phyloP scores from a whole-genome alignment of 2,113 vertebrate species.

The Lepisosteus osseus region DNA sequence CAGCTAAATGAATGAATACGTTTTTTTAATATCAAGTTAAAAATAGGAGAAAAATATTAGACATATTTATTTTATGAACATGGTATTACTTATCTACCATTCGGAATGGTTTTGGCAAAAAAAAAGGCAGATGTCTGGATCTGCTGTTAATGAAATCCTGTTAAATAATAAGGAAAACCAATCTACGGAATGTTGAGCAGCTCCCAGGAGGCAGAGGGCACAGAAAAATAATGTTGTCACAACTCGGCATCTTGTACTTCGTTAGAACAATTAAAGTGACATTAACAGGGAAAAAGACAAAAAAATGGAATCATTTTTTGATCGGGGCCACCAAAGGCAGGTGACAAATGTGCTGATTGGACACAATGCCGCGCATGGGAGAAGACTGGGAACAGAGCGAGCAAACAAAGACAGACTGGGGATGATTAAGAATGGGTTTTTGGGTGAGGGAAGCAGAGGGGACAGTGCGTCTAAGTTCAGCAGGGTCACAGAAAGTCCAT shows the following conservation, averaged over 20 bases:
- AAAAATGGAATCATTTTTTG: conserved; percentile 10
- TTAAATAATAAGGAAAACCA: too few relatives aligned
- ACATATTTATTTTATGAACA: too few relatives aligned
- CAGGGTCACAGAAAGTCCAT: conserved; percentile 84
- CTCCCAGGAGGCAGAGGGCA: not conserved
- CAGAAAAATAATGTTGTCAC: not conserved
- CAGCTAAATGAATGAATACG: too few relatives aligned
- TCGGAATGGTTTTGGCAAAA: too few relatives aligned
- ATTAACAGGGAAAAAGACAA: conserved; percentile 1
- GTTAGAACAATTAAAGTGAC: not conserved
- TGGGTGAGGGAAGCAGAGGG: conserved; percentile 67
- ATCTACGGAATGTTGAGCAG: too few relatives aligned
- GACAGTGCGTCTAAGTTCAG: conserved; percentile 75
- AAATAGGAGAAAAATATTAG: too few relatives aligned
- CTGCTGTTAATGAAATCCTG: too few relatives aligned
- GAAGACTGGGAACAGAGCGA: conserved; percentile 62
- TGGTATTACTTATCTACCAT: too few relatives aligned
- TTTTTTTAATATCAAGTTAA: too few relatives aligned
- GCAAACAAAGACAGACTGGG: conserved; percentile 76
- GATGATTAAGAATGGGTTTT: conserved; percentile 75
- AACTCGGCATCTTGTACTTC: not conserved
- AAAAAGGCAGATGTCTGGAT: too few relatives aligned
- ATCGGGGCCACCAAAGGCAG: conserved; percentile 62
- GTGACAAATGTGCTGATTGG: conserved; percentile 69
- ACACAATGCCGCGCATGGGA: conserved; percentile 41